Percentiles rank a stretch among this genome's conserved stretches.
phyloP scores from a whole-genome alignment of 2,113 vertebrate genomes.

The Ivindomyrus marchei region DNA sequence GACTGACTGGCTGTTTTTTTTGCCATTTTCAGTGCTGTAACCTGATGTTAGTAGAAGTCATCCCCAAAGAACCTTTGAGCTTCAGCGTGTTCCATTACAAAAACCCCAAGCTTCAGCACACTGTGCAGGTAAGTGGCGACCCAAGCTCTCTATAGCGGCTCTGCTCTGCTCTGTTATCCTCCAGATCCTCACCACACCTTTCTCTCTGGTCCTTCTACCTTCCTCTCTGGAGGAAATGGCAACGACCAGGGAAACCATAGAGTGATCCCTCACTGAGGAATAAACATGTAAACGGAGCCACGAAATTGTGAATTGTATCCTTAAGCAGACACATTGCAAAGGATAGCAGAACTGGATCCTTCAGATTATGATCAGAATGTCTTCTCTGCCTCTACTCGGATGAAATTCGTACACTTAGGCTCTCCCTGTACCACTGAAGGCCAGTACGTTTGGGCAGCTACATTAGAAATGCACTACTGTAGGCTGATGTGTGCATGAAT shows the following conservation, averaged over 20 bases:
- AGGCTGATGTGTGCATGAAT: background rate
- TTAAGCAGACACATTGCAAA: background rate
- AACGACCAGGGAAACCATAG: background rate
- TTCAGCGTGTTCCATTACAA: conserved; percentile 98
- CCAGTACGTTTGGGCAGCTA: background rate
- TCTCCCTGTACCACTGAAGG: background rate
- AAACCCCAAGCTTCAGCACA: conserved; percentile 97
- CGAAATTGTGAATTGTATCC: background rate
- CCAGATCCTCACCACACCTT: background rate
- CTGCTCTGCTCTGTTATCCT: background rate
- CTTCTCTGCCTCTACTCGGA: background rate
- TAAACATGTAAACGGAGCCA: background rate
- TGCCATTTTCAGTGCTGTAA: conserved; percentile 78
- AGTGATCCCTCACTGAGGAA: background rate
- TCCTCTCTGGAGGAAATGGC: background rate
- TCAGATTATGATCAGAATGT: background rate
- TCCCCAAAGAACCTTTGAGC: conserved; percentile 91
- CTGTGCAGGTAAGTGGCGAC: conserved; percentile 80
- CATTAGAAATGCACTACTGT: background rate
- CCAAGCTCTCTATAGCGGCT: background rate
- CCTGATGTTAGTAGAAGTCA: conserved; percentile 97
- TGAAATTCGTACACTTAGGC: background rate
- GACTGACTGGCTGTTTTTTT: background rate
- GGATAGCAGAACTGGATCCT: background rate
- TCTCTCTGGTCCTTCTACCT: background rate